A percentile compares a stretch with the other conserved stretches of the same genome.
These are phyloP conservation scores for Poecilia gillii DNA, from an alignment of 2,797 vertebrate species.

Conservation along the genomic window DNA sequence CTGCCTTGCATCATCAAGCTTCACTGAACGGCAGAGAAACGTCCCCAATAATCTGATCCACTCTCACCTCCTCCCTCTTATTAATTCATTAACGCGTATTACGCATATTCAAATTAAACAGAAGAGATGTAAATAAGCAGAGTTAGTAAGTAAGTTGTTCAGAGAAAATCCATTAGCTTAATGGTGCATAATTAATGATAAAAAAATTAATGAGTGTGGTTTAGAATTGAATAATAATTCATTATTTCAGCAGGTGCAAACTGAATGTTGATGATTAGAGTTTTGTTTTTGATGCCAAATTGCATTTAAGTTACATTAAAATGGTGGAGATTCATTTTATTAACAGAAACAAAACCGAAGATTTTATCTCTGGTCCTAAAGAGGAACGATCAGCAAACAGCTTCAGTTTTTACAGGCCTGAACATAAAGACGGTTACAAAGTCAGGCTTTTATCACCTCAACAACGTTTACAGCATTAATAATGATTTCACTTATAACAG, in stretches of 20 bases:
- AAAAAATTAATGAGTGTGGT: not conserved
- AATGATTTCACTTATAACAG: too few relatives aligned
- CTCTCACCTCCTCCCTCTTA: not conserved
- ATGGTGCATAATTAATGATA: slow-evolving; percentile 37
- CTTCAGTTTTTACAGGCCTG: too few relatives aligned
- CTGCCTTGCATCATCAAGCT: not conserved
- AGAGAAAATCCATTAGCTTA: slow-evolving; percentile 32
- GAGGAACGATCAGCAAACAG: too few relatives aligned
- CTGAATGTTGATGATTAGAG: not conserved
- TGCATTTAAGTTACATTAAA: not conserved
- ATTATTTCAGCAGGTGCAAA: not conserved
- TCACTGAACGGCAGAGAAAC: not conserved
- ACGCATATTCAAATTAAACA: not conserved
- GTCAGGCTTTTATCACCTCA: too few relatives aligned
- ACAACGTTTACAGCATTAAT: too few relatives aligned
- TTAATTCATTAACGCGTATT: slow-evolving; percentile 4
- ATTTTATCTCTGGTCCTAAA: too few relatives aligned
- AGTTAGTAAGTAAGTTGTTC: slow-evolving; percentile 14
- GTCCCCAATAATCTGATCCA: not conserved
- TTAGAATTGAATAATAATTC: not conserved
- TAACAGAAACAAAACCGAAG: not conserved
- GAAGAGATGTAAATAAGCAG: slow-evolving; percentile 4
- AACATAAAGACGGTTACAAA: too few relatives aligned
- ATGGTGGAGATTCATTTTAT: not conserved
- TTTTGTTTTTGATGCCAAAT: not conserved